Conservation (phyloP, 2,888 invertebrate genomes). For the Coleophora flavipennella region DNA sequence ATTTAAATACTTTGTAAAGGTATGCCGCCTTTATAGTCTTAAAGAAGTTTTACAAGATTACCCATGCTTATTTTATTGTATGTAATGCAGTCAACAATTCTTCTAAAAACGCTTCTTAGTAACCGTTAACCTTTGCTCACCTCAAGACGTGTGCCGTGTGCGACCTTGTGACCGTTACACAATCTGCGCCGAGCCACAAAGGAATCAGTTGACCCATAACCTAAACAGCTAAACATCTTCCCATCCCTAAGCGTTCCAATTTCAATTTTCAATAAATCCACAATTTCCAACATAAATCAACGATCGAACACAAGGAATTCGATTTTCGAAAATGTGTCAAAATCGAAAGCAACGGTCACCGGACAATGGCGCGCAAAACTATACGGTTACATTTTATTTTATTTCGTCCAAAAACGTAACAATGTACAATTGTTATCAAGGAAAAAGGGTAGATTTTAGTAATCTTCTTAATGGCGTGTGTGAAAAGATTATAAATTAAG, state of each 20-base stretch:
- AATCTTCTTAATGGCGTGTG: constrained; percentile 73
- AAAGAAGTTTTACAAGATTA: no score
- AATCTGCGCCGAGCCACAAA: constrained; percentile 42
- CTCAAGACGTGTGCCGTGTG: constrained; percentile 55
- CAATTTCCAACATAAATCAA: constrained; percentile 62
- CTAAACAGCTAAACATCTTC: constrained; percentile 55
- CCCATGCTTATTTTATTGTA: no score
- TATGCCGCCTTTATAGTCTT: no score
- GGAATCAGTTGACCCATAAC: constrained; percentile 58
- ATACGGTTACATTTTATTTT: constrained; percentile 62
- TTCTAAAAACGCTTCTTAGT: background rate
- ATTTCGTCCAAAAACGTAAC: constrained; percentile 54
- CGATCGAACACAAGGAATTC: constrained; percentile 50
- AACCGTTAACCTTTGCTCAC: constrained; percentile 54
- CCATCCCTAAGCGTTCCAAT: constrained; percentile 38
- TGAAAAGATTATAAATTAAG: constrained; percentile 75
- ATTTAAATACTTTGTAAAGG: no score
- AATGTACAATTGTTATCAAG: constrained; percentile 66
- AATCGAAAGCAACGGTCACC: constrained; percentile 53
- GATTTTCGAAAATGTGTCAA: constrained; percentile 61
- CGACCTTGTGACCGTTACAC: constrained; percentile 58
- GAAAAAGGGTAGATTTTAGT: constrained; percentile 70
- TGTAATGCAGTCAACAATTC: no score
- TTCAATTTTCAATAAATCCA: constrained; percentile 31
- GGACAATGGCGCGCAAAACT: constrained; percentile 42